Evolutionary conservation across 2,888 invertebrate species (phyloP), one percentile per base, ranked within the genome.

Genomic region (Chromoteleia sp.): DNA sequence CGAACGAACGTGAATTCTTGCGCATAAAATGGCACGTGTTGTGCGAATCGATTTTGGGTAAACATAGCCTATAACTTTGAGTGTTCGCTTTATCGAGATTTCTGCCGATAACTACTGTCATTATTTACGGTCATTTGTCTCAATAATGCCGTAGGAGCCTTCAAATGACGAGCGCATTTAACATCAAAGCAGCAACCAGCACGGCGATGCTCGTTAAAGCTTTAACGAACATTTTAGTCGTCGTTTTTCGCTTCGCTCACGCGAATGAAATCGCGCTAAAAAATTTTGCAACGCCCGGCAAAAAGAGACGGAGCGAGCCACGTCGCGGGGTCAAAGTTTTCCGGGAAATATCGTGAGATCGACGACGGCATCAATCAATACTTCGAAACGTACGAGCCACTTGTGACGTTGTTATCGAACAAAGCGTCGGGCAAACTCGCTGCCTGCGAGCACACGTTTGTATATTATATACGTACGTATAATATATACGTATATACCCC

Each of bases 71-170:
- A 59, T 56, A 67, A 63, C 61, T 76, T 68, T 21, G 50, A 76
- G 52, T 41, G 54, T 30, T 39, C 77, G 41, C 48, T 63, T 63
- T 56, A 61, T 50, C 29, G 65, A 52, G 61, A 76, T 81, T 81
- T 81, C 45, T 14, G 45, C 30, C 61, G 59, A 76, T 65, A 65
- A 71, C 50, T 58, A 19, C 45, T 56, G 63, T 76, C 75, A 71
- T 76, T 76, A 76, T 81, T 76, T 58, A 67, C 76, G 71, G 68
- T 70, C 61, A 81, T 81, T 81, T 77, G 70, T 81, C 61, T 77
- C 71, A 67, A 81, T 73, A 81, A 81, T 81, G 81, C 76, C 59
- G 65, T 17, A 36, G 39, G 67, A 59, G 54, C 71, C 41, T 65
- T 39, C 43, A 29, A 70, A 75, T 71, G 74, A 75, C 75, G 74